A percentile compares a stretch with the other conserved stretches of the same genome.
Evolutionary conservation across 2,888 invertebrate genomes (phyloP).

Genomic region (Pyralis farinalis): DNA sequence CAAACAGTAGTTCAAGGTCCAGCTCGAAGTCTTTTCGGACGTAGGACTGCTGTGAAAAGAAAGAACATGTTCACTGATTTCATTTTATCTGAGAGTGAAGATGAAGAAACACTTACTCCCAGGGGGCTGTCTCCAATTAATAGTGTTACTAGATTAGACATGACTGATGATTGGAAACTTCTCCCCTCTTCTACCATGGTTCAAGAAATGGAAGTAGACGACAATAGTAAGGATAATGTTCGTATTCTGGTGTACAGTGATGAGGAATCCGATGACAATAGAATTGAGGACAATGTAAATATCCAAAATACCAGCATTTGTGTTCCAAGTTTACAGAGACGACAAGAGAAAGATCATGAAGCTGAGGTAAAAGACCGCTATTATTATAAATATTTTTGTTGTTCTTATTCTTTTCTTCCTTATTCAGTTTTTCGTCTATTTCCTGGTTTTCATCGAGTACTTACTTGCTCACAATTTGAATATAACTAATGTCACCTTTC

Average conservation of each 20-base stretch:
- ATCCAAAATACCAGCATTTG: background rate
- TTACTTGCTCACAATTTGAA: no score
- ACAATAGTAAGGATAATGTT: background rate
- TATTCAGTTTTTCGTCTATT: no score
- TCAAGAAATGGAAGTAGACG: slow-evolving; percentile 24
- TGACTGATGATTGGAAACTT: slow-evolving; percentile 56
- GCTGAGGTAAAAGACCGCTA: no score
- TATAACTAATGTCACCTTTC: no score
- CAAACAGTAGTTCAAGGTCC: slow-evolving; percentile 31
- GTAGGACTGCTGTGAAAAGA: slow-evolving; percentile 40
- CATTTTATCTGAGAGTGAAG: slow-evolving; percentile 60
- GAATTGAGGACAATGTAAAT: background rate
- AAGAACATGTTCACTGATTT: slow-evolving; percentile 64
- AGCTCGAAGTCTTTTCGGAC: slow-evolving; percentile 52
- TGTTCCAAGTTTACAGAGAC: background rate
- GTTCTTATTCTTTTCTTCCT: no score
- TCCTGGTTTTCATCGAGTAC: no score
- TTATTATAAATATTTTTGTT: no score
- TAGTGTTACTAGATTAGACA: slow-evolving; percentile 54
- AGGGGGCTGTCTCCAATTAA: slow-evolving; percentile 43
- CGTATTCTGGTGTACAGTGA: background rate
- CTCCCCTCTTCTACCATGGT: slow-evolving; percentile 73
- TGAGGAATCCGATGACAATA: background rate
- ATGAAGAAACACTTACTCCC: slow-evolving; percentile 41
- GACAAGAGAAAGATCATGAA: no score